Evolutionary conservation across 2,888 invertebrate genomes (phyloP), one percentile per base, ranked within the genome.

Genomic region (Calliscelio sp.): DNA sequence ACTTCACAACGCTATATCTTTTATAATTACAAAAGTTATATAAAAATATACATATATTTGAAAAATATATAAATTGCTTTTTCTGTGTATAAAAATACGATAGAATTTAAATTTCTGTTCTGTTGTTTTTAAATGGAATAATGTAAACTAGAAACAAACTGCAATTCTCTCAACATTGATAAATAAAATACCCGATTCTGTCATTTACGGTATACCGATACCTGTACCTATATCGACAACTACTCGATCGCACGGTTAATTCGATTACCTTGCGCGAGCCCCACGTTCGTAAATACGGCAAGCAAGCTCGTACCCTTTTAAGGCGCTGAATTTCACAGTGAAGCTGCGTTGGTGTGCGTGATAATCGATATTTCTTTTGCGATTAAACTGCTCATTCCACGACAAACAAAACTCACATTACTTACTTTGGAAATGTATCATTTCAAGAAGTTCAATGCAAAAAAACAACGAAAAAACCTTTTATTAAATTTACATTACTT

Each of bases 281-380:
- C 51, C 63, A 63, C 75, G 80, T 82, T 85, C 77, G 80, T 80
- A 85, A 85, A 83, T 80, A 80, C 65, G 73, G 74, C 68, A 65
- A 77, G 53, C 46, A 53, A 75, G 68, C 68, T 49, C 71, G 59
- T 81, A 82, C 55, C 85, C 85, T 79, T 85, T 85, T 85, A 85
- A 82, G 85, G 82, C 51, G 46, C 65, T 85, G 82, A 70, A 82
- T 80, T 85, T 82, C 74, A 53, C 82, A 53, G 63, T n/a, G 44
- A 70, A 32, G 20, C 16, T 41, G 77, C 68, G 82, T 74, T 24
- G 71, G 71, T 79, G 79, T 65, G 65, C 66, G 77, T 68, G 85
- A 82, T 85, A 85, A 85, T 82, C 80, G 85, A 85, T 85, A 85
- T 85, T 82, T 73, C 80, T 80, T 77, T 35, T 38, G 46, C 81